Evolutionary conservation across 2,888 invertebrate genomes (phyloP).

Genomic region (Sphaerophoria taeniata): DNA sequence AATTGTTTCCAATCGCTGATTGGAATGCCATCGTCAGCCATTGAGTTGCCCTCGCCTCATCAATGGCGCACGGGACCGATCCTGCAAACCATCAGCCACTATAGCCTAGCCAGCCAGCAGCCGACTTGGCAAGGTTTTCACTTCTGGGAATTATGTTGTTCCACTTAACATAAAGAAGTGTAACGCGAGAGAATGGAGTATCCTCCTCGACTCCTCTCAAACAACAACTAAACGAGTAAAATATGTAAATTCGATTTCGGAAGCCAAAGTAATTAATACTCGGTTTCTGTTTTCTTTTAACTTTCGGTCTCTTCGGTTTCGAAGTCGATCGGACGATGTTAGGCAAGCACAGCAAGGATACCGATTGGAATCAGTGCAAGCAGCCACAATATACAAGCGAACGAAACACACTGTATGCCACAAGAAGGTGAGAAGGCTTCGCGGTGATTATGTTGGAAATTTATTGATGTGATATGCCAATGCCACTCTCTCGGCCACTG

Average conservation of each 20-base stretch:
- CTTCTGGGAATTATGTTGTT: constrained; percentile 83
- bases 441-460: constrained; percentile 80
- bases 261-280: constrained; percentile 83
- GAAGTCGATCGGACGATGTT: constrained; percentile 59
- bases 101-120: constrained; percentile 27
- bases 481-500: constrained; percentile 40
- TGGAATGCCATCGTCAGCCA: constrained; percentile 75
- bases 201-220: background rate
- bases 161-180: constrained; percentile 80
- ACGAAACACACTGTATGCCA: constrained; percentile 62
- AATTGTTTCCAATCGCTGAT: constrained; percentile 81
- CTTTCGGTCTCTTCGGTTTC: background rate
- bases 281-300: constrained; percentile 73
- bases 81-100: constrained; percentile 17
- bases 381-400: constrained; percentile 37
- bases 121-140: constrained; percentile 75
- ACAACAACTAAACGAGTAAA: constrained; percentile 77
- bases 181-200: constrained; percentile 44
- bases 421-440: constrained; percentile 79
- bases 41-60: constrained; percentile 40
- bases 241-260: constrained; percentile 82
- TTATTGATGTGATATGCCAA: constrained; percentile 78
- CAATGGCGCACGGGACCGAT: constrained; percentile 64
- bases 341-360: constrained; percentile 75
- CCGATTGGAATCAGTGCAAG: constrained; percentile 64